These are phyloP conservation scores for Syrrhaptes paradoxus DNA, from an alignment of 2,113 vertebrate genomes.

Conservation along the genomic window DNA sequence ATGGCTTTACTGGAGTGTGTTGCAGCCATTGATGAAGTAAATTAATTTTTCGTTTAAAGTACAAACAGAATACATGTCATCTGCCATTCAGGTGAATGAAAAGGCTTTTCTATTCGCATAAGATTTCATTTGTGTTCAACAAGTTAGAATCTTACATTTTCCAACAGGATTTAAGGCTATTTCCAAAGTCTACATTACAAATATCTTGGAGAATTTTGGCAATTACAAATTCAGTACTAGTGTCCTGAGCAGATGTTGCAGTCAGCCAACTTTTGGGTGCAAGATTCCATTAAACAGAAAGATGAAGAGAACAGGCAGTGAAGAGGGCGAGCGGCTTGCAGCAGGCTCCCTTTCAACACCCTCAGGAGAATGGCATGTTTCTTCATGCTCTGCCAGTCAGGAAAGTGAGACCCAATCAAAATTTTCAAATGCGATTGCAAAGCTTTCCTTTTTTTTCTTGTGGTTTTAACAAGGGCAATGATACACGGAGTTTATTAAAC, in stretches of 20 bases:
- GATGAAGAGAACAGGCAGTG: conserved; percentile 72
- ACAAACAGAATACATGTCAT: background rate
- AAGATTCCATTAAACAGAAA: conserved; percentile 70
- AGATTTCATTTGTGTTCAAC: background rate
- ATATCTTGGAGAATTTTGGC: background rate
- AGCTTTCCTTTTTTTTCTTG: conserved; percentile 30
- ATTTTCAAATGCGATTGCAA: conserved; percentile 41
- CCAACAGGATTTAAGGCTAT: background rate
- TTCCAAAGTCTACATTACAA: background rate
- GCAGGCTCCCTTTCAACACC: conserved; percentile 67
- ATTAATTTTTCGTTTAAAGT: background rate
- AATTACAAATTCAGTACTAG: background rate
- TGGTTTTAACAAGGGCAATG: conserved; percentile 21
- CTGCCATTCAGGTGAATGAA: background rate
- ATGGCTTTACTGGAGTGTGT: background rate
- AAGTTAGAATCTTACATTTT: background rate
- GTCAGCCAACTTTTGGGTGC: conserved; percentile 74
- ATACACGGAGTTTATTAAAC: conserved; percentile 7
- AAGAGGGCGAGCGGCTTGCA: conserved; percentile 64
- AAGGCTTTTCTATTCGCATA: background rate
- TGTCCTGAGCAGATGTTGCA: conserved; percentile 44
- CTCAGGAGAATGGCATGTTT: conserved; percentile 67
- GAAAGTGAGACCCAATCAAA: conserved; percentile 66
- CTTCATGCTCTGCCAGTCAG: conserved; percentile 79
- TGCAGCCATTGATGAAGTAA: background rate